These are phyloP conservation scores for Myanophis thanlyinensis DNA, from an alignment of 2,113 vertebrate species.

Conservation along the genomic window DNA sequence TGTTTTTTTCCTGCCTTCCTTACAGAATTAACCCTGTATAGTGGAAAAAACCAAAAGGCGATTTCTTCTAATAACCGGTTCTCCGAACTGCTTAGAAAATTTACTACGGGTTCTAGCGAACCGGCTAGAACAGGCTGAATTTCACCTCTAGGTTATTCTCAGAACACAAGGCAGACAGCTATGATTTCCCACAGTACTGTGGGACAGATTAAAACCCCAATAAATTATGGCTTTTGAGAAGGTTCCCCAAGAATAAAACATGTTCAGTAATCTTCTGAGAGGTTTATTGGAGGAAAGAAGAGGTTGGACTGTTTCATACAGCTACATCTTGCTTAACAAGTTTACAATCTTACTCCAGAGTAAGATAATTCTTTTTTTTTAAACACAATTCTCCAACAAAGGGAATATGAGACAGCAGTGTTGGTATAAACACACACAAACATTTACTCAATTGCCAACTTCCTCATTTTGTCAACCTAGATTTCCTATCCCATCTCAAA, in stretches of 20 bases:
- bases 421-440: neutral
- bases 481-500: neutral
- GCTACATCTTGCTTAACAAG: neutral
- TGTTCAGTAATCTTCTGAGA: neutral
- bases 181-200: neutral
- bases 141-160: no score
- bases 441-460: neutral
- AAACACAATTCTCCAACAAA: neutral
- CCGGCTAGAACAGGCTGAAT: no score
- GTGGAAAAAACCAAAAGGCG: no score
- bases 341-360: no score
- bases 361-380: neutral
- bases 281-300: neutral
- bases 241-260: neutral
- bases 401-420: neutral
- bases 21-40: no score
- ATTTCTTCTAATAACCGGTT: no score
- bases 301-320: fast-evolving
- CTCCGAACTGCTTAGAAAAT: no score
- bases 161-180: neutral
- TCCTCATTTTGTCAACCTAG: neutral
- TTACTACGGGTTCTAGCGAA: no score
- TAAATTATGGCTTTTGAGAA: neutral
- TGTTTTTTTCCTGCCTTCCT: no score
- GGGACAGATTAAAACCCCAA: neutral